Evolutionary conservation across 2,797 vertebrate genomes (phyloP), one percentile per base, ranked within the genome.

Genomic region (Lepilemur septentrionalis): DNA sequence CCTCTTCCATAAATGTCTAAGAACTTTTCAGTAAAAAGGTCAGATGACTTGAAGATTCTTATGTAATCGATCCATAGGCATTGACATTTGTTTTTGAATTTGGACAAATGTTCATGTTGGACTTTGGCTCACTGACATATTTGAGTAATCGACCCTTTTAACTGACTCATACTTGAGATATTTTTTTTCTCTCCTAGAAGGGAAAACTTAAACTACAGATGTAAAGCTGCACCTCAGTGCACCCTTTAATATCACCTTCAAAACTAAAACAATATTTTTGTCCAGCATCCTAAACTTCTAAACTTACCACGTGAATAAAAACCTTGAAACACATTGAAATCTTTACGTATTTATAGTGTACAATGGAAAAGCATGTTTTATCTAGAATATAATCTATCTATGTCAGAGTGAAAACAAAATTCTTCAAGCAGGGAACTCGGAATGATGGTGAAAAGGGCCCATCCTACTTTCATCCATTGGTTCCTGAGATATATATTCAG

Each of bases 51-150:
- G 92, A 97, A 93, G 95, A 95, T 83, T 76, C 87, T 96, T 94
- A 87, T 28, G 20, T 83, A 91, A 97, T 97, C 95, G 80, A 97
- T 97, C 90, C 72, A 61, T 95, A 93, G 65, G 41, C 90, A 97
- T 95, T 97, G 97, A 94, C 96, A 97, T 97, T 97, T 97, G 94
- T 97, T 94, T 97, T 97, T 95, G 90, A 97, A 96, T 94, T 93
- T 96, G 87, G 84, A 97, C 95, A 97, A 96, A 96, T 96, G 97
- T 97, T 92, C 87, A 0, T 13, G 41, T 76, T 93, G 80, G 87
- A 88, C 87, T 93, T 89, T 87, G 87, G 55, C 69, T 95, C 81
- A 20, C 90, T 61, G 95, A 93, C 75, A 81, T 97, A 94, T 97
- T 93, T 96, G 92, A 96, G 83, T 87, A 96, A 97, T 97, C 41